Percentiles rank a stretch among this genome's conserved stretches.
phyloP scores from a whole-genome alignment of 2,113 vertebrate species.

The Sminthopsis crassicaudata region DNA sequence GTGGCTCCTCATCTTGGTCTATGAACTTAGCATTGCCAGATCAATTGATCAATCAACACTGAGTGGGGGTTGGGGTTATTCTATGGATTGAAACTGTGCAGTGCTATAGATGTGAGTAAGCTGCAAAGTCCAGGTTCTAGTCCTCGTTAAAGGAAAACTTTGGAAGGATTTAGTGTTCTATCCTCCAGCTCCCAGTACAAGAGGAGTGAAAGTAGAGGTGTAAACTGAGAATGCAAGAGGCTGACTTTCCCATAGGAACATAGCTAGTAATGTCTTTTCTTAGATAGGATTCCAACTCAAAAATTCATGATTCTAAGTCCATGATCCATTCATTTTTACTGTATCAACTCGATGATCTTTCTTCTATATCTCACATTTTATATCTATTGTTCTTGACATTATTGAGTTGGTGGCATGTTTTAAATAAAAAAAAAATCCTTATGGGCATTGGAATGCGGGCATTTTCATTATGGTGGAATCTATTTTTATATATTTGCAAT shows the following conservation, averaged over 20 bases:
- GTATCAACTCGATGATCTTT: not conserved
- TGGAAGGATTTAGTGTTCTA: not conserved
- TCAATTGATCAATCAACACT: not conserved
- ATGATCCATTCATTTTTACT: not conserved
- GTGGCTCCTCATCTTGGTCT: not conserved
- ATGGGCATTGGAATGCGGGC: not conserved
- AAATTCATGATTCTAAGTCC: not conserved
- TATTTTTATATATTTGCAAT: not conserved
- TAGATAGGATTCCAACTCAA: not conserved
- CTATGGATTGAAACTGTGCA: not conserved
- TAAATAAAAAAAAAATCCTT: not conserved
- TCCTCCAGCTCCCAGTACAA: not conserved
- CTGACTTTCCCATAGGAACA: not conserved
- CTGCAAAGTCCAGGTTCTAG: not conserved
- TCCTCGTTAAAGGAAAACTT: not conserved
- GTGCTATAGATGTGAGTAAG: not conserved
- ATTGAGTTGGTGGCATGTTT: not conserved
- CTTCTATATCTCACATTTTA: not conserved
- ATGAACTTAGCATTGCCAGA: not conserved
- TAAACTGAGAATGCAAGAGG: not conserved
- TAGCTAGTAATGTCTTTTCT: not conserved
- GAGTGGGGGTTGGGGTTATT: not conserved
- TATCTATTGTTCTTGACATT: not conserved
- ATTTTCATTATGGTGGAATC: not conserved
- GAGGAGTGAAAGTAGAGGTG: not conserved